Base-by-base conservation (phyloP, 2,888 invertebrate genomes). In the Isotomurus palustris region DNA sequence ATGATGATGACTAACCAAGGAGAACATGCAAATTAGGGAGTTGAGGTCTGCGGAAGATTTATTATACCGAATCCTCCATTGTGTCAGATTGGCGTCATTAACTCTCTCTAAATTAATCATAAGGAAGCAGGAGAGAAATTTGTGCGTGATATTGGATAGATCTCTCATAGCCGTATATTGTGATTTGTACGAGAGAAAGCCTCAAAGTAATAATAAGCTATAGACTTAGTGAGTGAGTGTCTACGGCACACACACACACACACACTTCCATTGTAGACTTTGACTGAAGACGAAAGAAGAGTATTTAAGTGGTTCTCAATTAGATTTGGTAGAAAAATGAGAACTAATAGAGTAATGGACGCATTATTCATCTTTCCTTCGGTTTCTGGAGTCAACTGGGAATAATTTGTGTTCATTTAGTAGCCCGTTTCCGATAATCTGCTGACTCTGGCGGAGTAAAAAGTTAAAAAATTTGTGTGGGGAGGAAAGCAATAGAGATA, bases 391-490 rank as follows among this genome's bases (percentile, higher is more conserved):
- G 59, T 55, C 53, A 45, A 56, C 44, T 41, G 61, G 61, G 59
- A 61, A 61, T 66, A 59, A 66, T 59, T 66, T 63, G 45, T 43
- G 48, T 40, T 38, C 19, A n/a, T 29, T 27, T 25, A 28, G 8
- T 32, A 12, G 19, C 4, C 8, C 19, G 25, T 49, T 49, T 32
- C 32, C 19, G 32, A 32, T 8, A 32, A 32, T 12, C 12, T 32
- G 32, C 10, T 8, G 12, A 10, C 12, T 32, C 32, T 32, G 10
- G 8, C 43, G 12, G 32, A 28, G 40, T 21, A 55, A 41, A 59
- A 62, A 65, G 60, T 62, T 57, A 57, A 59, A 58, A n/a, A 59
- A 55, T 64, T 53, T 59, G 61, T 64, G 58, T 64, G 40, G 61
- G 60, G 59, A 65, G 56, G 50, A 40, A 53, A 38, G 62, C 58